Conservation (phyloP, 2,888 invertebrate species). For the Pollenia griseotomentosa region DNA sequence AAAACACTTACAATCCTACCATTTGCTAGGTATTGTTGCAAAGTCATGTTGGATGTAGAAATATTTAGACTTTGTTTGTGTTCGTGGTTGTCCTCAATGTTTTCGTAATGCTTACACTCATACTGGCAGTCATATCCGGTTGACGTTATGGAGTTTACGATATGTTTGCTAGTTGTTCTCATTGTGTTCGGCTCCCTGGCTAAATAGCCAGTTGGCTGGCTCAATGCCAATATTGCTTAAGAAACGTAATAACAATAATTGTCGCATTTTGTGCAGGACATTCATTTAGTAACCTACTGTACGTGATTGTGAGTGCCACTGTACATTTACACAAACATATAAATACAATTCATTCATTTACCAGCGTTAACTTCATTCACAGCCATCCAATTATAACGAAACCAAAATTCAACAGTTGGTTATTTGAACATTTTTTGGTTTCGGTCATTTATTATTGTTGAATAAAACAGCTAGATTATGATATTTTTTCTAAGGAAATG, state of each 20-base stretch:
- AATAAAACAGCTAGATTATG: neutral
- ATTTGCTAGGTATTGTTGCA: neutral
- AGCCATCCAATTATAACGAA: constrained; percentile 37
- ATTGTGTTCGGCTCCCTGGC: constrained; percentile 46
- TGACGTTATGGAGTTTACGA: constrained; percentile 58
- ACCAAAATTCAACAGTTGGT: constrained; percentile 66
- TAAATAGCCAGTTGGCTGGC: constrained; percentile 45
- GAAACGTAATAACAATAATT: constrained; percentile 58
- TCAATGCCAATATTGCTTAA: constrained; percentile 59
- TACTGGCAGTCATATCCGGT: constrained; percentile 65
- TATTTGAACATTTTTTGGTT: constrained; percentile 29
- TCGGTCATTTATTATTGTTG: constrained; percentile 60
- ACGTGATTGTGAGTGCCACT: neutral
- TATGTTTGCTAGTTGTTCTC: constrained; percentile 43
- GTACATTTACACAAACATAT: neutral
- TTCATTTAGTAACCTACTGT: constrained; percentile 9
- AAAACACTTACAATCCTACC: neutral
- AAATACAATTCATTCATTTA: constrained; percentile 57
- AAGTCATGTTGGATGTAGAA: constrained; percentile 6
- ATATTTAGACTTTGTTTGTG: constrained; percentile 24
- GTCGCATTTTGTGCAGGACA: constrained; percentile 65
- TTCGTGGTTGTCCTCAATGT: constrained; percentile 49
- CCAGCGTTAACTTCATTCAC: constrained; percentile 21
- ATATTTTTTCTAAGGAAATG: constrained; percentile 7
- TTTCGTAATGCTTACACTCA: constrained; percentile 67